A percentile compares a stretch with the other conserved stretches of the same genome.
phyloP scores from a whole-genome alignment of 2,888 invertebrate genomes.

The Netelia virgata region DNA sequence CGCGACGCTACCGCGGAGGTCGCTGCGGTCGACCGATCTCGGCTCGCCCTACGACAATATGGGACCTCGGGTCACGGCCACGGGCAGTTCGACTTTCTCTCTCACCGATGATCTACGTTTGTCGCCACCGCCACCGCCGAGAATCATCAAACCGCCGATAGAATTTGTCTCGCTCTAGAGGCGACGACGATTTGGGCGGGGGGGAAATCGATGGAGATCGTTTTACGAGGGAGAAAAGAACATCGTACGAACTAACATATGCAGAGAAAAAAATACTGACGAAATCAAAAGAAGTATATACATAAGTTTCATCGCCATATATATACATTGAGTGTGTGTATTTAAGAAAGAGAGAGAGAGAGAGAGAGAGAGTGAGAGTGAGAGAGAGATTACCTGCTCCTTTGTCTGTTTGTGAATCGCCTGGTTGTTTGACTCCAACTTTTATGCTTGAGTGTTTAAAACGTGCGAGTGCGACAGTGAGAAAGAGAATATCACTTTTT shows the following conservation, averaged over 20 bases:
- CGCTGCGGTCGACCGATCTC: constrained; percentile 84
- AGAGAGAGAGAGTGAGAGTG: not conserved
- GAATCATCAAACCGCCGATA: constrained; percentile 87
- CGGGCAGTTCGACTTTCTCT: constrained; percentile 94
- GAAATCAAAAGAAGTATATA: constrained; percentile 60
- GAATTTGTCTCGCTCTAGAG: constrained; percentile 87
- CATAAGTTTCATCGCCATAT: constrained; percentile 45
- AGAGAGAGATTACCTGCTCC: constrained; percentile 67
- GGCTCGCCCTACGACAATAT: constrained; percentile 94
- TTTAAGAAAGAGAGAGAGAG: constrained; percentile 15
- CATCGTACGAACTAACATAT: constrained; percentile 21
- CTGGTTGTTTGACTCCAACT: constrained; percentile 73
- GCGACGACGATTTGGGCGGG: too few species aligned
- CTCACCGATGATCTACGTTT: constrained; percentile 87
- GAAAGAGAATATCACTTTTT: constrained; percentile 53
- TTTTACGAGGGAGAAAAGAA: not conserved
- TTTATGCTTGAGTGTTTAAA: constrained; percentile 68
- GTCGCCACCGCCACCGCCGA: constrained; percentile 86
- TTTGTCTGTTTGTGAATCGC: constrained; percentile 73
- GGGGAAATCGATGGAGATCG: not conserved
- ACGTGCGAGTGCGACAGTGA: constrained; percentile 53
- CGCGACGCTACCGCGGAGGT: constrained; percentile 85
- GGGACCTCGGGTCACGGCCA: constrained; percentile 95
- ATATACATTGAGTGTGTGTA: constrained; percentile 6
- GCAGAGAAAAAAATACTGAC: constrained; percentile 36